A percentile compares a stretch with the other conserved stretches of the same genome.
Evolutionary conservation across 2,113 vertebrate species (phyloP).

Genomic region (Stegastes partitus): DNA sequence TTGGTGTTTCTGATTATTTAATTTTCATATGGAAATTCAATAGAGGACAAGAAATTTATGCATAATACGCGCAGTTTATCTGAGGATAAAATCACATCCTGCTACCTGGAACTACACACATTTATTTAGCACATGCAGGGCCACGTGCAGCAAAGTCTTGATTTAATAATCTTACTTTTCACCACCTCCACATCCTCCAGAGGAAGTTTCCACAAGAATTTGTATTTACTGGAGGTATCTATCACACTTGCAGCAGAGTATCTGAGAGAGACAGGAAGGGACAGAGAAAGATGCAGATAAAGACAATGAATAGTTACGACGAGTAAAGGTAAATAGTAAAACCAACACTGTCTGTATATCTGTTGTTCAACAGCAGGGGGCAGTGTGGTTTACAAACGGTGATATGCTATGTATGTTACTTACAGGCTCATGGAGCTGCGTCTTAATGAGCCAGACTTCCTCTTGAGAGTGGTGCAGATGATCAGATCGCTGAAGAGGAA

Average conservation of each 20-base stretch:
- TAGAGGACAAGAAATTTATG: neutral
- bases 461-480: conserved; percentile 96
- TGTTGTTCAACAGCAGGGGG: conserved; percentile 46
- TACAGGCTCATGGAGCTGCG: conserved; percentile 99
- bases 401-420: conserved; percentile 56
- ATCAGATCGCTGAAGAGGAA: conserved; percentile 98
- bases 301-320: neutral
- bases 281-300: neutral
- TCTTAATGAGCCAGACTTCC: conserved; percentile 96
- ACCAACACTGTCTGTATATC: neutral
- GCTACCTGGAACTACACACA: too few relatives aligned
- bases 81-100: too few relatives aligned
- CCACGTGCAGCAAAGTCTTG: too few relatives aligned
- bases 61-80: neutral
- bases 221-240: conserved; percentile 98
- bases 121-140: too few relatives aligned
- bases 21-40: neutral
- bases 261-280: conserved; percentile 74
- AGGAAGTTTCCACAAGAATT: conserved; percentile 96
- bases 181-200: conserved; percentile 94
- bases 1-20: neutral
- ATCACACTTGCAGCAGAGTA: conserved; percentile 96
- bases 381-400: conserved; percentile 9
- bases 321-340: neutral
- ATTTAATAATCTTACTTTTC: conserved; percentile 88